Conservation (phyloP, 1,140 invertebrate species). For the Drosophila saltans region DNA sequence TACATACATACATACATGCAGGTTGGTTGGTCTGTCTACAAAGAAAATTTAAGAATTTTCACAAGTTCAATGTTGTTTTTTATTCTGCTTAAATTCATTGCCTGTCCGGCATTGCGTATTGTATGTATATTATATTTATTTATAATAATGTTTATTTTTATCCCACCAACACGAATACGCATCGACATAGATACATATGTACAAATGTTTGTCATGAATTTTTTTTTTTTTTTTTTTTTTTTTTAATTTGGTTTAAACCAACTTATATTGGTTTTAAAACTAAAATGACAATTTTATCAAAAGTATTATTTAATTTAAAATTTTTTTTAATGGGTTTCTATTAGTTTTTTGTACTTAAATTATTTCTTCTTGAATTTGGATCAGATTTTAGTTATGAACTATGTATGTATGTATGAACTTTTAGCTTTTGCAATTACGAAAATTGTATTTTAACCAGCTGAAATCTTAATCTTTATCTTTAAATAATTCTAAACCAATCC, state of each 20-base stretch:
- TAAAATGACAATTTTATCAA: neutral
- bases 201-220: neutral
- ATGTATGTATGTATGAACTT: no score
- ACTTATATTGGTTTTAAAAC: neutral
- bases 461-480: no score
- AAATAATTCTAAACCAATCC: no score
- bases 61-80: slow-evolving; percentile 11
- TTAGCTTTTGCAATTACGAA: no score
- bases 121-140: neutral
- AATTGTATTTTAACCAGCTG: no score
- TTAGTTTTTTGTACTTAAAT: no score
- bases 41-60: neutral
- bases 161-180: slow-evolving; percentile 1
- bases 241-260: neutral
- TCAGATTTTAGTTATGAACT: no score
- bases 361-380: no score
- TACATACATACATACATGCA: slow-evolving; percentile 8
- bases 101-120: neutral
- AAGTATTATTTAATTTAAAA: neutral
- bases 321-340: no score
- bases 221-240: neutral
- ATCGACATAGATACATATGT: neutral
- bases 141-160: slow-evolving; percentile 5
- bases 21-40: neutral
- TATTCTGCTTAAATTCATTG: neutral